Percentiles rank a stretch among this genome's conserved stretches.
These are phyloP conservation scores for Calliphora vicina DNA, from an alignment of 1,140 invertebrate species.

Conservation along the genomic window DNA sequence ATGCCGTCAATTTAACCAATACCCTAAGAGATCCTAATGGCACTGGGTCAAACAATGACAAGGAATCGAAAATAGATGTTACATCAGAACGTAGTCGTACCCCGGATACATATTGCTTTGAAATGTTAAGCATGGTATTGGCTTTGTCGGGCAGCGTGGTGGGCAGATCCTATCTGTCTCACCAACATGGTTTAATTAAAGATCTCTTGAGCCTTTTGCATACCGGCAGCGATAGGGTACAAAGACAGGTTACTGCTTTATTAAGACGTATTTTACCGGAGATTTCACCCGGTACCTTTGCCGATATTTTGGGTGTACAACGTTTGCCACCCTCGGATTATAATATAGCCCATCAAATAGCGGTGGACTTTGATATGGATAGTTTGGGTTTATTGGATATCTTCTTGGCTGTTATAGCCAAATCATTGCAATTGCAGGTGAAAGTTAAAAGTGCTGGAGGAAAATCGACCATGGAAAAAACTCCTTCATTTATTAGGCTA, in stretches of 20 bases:
- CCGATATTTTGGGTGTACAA: constrained; percentile 73
- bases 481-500: constrained; percentile 54
- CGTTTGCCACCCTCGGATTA: constrained; percentile 80
- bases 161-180: constrained; percentile 87
- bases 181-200: constrained; percentile 82
- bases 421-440: constrained; percentile 85
- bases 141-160: constrained; percentile 93
- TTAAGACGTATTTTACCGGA: constrained; percentile 85
- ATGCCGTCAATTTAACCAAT: constrained; percentile 64
- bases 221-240: constrained; percentile 92
- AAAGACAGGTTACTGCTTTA: constrained; percentile 88
- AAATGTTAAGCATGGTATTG: constrained; percentile 93
- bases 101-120: constrained; percentile 94
- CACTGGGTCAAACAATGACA: constrained; percentile 30
- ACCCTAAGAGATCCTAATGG: constrained; percentile 54
- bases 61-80: constrained; percentile 45
- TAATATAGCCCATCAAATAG: constrained; percentile 71
- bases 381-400: constrained; percentile 80
- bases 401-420: constrained; percentile 86
- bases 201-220: constrained; percentile 90
- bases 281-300: constrained; percentile 75
- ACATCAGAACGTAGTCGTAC: constrained; percentile 64
- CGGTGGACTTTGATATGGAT: constrained; percentile 70
- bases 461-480: constrained; percentile 54
- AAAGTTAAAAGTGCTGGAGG: constrained; percentile 73